Evolutionary conservation across 2,888 invertebrate genomes (phyloP).

Genomic region (Sarcophaga caerulescens): DNA sequence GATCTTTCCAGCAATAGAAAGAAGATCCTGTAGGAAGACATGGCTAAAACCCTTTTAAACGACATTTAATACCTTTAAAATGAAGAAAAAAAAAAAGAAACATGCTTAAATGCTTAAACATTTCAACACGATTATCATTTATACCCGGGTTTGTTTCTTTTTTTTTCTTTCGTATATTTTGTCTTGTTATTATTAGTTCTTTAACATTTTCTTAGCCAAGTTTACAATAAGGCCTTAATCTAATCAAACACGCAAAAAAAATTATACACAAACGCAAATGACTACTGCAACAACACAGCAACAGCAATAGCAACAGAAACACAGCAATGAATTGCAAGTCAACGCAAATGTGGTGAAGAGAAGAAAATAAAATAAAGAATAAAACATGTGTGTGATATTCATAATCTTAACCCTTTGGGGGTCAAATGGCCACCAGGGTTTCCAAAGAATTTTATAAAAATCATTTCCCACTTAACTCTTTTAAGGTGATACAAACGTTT

Average conservation of each 20-base stretch:
- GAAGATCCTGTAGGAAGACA: conserved; percentile 31
- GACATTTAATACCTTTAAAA: conserved; percentile 65
- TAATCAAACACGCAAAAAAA: conserved; percentile 68
- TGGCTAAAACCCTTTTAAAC: conserved; percentile 51
- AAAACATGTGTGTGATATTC: conserved; percentile 56
- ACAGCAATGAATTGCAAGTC: conserved; percentile 35
- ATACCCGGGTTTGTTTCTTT: neutral
- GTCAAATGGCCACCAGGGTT: neutral
- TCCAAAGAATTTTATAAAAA: too few relatives aligned
- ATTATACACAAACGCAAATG: conserved; percentile 40
- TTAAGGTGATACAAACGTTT: too few relatives aligned
- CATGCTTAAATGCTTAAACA: conserved; percentile 65
- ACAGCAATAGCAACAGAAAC: neutral
- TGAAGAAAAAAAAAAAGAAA: neutral
- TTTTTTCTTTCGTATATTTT: conserved; percentile 3
- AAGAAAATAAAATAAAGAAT: neutral
- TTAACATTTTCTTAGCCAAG: conserved; percentile 20
- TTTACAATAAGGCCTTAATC: conserved; percentile 56
- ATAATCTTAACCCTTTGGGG: conserved; percentile 52
- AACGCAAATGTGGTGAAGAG: neutral
- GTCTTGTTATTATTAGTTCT: neutral
- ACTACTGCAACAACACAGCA: conserved; percentile 16
- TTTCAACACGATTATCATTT: conserved; percentile 69
- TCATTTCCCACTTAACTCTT: too few relatives aligned
- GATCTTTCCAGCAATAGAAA: conserved; percentile 13